Evolutionary conservation across 2,113 vertebrate species (phyloP).

Genomic region (Loxodonta africana): DNA sequence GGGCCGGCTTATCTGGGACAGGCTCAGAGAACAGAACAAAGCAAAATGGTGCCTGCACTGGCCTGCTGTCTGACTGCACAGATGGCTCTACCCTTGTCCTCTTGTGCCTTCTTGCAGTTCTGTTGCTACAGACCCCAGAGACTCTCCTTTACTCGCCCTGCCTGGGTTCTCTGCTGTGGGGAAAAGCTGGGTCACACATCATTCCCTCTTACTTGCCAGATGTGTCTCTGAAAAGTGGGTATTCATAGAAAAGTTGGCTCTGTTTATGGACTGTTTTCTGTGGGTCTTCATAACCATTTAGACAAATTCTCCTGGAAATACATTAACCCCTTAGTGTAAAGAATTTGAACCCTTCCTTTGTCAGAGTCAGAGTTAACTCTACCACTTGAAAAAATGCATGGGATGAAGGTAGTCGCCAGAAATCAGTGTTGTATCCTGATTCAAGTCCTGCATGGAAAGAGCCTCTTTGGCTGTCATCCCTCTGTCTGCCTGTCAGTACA

Average conservation of each 20-base stretch:
- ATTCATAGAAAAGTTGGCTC: not conserved
- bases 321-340: not conserved
- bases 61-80: not conserved
- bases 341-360: not conserved
- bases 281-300: not conserved
- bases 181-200: not conserved
- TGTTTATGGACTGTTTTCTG: not conserved
- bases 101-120: not conserved
- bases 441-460: not conserved
- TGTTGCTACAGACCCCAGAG: not conserved
- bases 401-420: not conserved
- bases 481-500: not conserved
- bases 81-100: not conserved
- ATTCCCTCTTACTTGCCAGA: not conserved
- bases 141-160: no score
- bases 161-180: not conserved
- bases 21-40: not conserved
- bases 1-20: no score
- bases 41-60: fast-evolving
- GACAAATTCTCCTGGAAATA: not conserved
- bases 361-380: not conserved
- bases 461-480: not conserved
- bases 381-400: not conserved
- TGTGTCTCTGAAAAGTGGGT: not conserved
- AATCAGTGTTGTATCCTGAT: not conserved